These are phyloP conservation scores for Lycocorax pyrrhopterus DNA, from an alignment of 2,113 vertebrate species.

Conservation along the genomic window DNA sequence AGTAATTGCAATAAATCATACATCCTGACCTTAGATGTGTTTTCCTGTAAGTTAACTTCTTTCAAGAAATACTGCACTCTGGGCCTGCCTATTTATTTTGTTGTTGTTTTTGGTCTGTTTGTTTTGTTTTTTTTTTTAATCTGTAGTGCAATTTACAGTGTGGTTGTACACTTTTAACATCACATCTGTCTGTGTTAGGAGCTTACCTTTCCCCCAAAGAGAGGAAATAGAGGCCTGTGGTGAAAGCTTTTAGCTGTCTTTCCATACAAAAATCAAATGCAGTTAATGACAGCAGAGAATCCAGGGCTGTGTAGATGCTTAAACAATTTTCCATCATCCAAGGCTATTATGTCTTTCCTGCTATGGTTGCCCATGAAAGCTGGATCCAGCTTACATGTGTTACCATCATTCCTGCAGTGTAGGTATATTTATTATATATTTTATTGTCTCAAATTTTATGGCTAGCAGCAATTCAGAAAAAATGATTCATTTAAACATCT, in stretches of 20 bases:
- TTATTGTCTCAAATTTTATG: neutral
- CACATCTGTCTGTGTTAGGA: neutral
- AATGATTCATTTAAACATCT: neutral
- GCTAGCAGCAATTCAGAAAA: neutral
- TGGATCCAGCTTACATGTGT: neutral
- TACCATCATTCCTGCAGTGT: neutral
- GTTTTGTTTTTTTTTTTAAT: neutral
- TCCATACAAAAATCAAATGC: neutral
- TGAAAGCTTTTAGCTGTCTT: neutral
- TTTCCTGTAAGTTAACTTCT: neutral
- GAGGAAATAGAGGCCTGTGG: neutral
- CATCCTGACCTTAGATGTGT: neutral
- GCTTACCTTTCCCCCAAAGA: neutral
- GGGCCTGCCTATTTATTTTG: neutral
- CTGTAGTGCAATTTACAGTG: neutral
- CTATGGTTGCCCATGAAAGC: neutral
- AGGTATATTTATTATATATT: neutral
- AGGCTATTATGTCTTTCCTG: neutral
- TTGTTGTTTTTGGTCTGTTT: neutral
- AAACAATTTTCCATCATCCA: neutral
- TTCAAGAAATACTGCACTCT: neutral
- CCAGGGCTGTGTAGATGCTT: neutral
- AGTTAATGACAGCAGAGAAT: neutral
- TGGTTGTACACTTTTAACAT: neutral
- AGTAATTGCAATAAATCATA: neutral